Evolutionary conservation across 1,140 invertebrate genomes (phyloP).

Genomic region (Cherax quadricarinatus): DNA sequence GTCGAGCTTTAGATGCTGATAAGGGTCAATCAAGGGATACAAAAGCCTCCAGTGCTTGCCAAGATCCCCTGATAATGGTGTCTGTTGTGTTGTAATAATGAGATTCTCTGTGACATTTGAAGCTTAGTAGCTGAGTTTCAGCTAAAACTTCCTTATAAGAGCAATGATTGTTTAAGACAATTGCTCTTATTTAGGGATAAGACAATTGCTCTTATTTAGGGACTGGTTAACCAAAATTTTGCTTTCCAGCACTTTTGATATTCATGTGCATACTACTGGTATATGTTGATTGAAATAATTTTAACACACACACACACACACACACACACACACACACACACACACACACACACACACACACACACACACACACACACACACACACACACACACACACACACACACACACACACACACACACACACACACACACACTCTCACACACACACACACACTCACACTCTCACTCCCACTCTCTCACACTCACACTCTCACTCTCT

Average conservation of each 20-base stretch:
- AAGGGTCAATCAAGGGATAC: neutral
- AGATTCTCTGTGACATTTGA: neutral
- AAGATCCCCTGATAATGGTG: neutral
- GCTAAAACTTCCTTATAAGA: neutral
- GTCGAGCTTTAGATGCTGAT: slow-evolving; percentile 47
- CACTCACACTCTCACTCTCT: no score
- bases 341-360: no score
- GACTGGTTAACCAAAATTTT: slow-evolving; percentile 8
- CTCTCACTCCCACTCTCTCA: no score
- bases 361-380: no score
- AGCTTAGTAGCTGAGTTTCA: neutral
- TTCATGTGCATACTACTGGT: neutral
- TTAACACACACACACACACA: no score
- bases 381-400: no score
- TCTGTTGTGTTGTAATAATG: neutral
- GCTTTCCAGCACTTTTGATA: neutral
- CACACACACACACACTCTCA: no score
- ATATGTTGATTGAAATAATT: no score
- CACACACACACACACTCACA: no score
- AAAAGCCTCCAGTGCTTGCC: neutral
- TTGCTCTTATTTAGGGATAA: neutral
- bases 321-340: no score
- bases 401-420: no score
- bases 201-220: neutral
- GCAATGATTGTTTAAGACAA: neutral